phyloP scores from a whole-genome alignment of 2,113 vertebrate species.

The Nicator chloris region DNA sequence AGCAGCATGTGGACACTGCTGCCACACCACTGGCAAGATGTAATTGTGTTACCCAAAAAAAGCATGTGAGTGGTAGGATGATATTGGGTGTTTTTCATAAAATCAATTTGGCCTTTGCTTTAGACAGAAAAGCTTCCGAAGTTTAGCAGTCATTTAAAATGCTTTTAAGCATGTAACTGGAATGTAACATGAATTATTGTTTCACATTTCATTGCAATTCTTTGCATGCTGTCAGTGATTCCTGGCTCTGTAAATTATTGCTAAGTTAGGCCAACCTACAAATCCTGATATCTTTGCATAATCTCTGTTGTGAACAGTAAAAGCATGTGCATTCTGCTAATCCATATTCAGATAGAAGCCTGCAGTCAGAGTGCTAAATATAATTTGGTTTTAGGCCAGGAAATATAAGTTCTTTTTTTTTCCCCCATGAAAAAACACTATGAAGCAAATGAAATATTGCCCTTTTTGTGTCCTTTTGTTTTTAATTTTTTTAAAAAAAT shows the following conservation, averaged over 20 bases:
- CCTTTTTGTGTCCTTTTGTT: neutral
- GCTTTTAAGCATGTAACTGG: conserved; percentile 42
- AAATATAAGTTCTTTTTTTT: neutral
- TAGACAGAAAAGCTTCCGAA: conserved; percentile 11
- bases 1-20: neutral
- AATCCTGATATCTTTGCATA: conserved; percentile 27
- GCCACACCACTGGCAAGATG: neutral
- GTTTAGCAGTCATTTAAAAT: conserved; percentile 44
- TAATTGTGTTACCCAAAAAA: neutral
- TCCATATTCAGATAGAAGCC: neutral
- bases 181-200: conserved; percentile 28
- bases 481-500: conserved; percentile 15
- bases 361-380: neutral
- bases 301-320: conserved; percentile 42
- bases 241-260: conserved; percentile 52
- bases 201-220: conserved; percentile 55
- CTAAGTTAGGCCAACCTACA: conserved; percentile 5
- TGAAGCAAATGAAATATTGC: conserved; percentile 2
- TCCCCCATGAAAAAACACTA: neutral
- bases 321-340: conserved; percentile 36
- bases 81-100: neutral
- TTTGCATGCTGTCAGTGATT: conserved; percentile 40
- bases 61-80: neutral
- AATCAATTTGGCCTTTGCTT: neutral
- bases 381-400: conserved; percentile 1